phyloP scores from a whole-genome alignment of 2,797 vertebrate species.

The Hozukius guyotensis region DNA sequence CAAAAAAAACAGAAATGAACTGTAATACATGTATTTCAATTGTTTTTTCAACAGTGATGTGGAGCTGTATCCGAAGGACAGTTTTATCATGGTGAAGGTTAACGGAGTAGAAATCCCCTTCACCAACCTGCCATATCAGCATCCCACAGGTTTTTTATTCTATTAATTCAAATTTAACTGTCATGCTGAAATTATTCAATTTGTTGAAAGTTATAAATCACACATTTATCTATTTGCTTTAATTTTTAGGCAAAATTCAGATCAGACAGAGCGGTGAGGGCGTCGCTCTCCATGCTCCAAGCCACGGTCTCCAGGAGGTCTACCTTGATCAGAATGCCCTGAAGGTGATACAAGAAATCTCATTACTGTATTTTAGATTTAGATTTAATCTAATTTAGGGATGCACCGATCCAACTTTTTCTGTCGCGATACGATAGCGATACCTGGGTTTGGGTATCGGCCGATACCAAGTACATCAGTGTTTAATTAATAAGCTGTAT shows the following conservation, averaged over 20 bases:
- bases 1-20: neutral
- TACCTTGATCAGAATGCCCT: conserved; percentile 68
- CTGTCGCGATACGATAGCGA: too few relatives aligned
- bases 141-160: conserved; percentile 59
- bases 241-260: conserved; percentile 68
- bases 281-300: conserved; percentile 73
- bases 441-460: too few relatives aligned
- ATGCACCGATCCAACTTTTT: too few relatives aligned
- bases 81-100: conserved; percentile 71
- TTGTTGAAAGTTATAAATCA: neutral
- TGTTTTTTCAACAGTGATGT: conserved; percentile 78
- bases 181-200: neutral
- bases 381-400: neutral
- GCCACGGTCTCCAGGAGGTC: conserved; percentile 82
- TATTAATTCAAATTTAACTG: neutral
- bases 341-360: conserved; percentile 68
- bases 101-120: conserved; percentile 74
- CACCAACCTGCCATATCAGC: conserved; percentile 71
- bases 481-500: too few relatives aligned
- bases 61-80: conserved; percentile 74
- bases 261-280: conserved; percentile 72
- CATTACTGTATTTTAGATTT: neutral
- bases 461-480: too few relatives aligned
- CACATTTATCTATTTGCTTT: neutral
- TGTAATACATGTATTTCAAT: neutral